Percentiles rank a stretch among this genome's conserved stretches.
Conservation (phyloP, 2,113 vertebrate genomes). For the Phyllostomus discolor region DNA sequence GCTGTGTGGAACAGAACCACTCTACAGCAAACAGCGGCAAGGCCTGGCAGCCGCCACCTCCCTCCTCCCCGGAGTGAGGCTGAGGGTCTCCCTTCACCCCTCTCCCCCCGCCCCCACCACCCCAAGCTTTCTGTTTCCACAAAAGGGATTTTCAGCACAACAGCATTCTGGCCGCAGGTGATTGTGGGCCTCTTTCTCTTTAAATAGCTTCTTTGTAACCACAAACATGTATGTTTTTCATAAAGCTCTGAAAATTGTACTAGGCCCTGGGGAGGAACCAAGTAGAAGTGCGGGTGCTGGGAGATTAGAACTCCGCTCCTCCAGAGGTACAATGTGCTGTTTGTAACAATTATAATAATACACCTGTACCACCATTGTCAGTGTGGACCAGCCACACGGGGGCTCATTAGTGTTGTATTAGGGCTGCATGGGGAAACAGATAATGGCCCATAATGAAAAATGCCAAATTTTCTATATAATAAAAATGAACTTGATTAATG, state of each 20-base stretch:
- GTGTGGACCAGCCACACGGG: conserved; percentile 89
- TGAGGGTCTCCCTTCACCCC: neutral
- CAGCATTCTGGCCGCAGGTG: conserved; percentile 48
- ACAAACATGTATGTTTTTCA: conserved; percentile 89
- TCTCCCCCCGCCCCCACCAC: neutral
- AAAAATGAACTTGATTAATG: conserved; percentile 99
- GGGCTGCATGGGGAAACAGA: conserved; percentile 91
- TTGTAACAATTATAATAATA: conserved; percentile 92
- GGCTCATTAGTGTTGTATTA: conserved; percentile 97
- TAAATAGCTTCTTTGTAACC: conserved; percentile 81
- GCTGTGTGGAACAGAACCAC: neutral
- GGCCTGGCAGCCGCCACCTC: neutral
- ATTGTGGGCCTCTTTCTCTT: conserved; percentile 75
- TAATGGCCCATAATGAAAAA: conserved; percentile 98
- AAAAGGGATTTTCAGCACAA: conserved; percentile 63
- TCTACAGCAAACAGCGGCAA: neutral
- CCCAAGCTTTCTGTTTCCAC: conserved; percentile 34
- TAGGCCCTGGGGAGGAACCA: conserved; percentile 79
- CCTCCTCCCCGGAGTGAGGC: neutral
- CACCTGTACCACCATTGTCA: conserved; percentile 90
- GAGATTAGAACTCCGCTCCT: conserved; percentile 80
- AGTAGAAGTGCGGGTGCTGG: conserved; percentile 79
- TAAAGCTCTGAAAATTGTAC: conserved; percentile 85
- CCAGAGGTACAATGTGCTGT: conserved; percentile 85
- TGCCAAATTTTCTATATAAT: conserved; percentile 97